Evolutionary conservation across 2,888 invertebrate genomes (phyloP).

Genomic region (Mythimna lalbum): DNA sequence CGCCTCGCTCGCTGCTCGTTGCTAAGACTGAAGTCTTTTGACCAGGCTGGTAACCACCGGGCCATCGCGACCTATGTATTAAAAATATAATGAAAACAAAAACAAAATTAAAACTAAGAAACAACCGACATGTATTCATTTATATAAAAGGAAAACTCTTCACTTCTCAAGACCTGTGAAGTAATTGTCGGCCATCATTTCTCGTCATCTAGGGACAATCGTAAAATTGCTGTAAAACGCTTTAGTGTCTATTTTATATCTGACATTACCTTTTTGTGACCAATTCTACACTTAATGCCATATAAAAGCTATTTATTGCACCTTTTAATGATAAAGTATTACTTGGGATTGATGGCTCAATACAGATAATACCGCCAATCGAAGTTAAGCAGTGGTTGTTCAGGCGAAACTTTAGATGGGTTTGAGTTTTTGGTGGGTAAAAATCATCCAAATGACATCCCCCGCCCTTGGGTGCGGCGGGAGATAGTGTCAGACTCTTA

Average conservation of each 20-base stretch:
- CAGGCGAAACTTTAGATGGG: not conserved
- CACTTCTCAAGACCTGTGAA: constrained; percentile 25
- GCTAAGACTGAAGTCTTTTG: too few relatives aligned
- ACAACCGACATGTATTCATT: not conserved
- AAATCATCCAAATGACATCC: too few relatives aligned
- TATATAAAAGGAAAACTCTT: not conserved
- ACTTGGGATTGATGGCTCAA: constrained; percentile 40
- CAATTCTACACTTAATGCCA: constrained; percentile 55
- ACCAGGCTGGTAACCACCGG: too few relatives aligned
- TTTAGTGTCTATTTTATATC: constrained; percentile 53
- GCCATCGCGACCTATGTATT: too few relatives aligned
- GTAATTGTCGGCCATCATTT: constrained; percentile 30
- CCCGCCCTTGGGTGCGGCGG: too few relatives aligned
- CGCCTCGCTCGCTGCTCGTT: too few relatives aligned
- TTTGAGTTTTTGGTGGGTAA: too few relatives aligned
- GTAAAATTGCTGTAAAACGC: constrained; percentile 56
- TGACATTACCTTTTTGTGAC: constrained; percentile 59
- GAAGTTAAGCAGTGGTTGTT: not conserved
- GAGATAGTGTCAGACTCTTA: too few relatives aligned
- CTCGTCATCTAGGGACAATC: constrained; percentile 51
- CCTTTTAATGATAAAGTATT: constrained; percentile 47
- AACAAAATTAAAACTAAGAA: too few relatives aligned
- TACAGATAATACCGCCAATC: constrained; percentile 22
- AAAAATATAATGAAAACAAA: too few relatives aligned
- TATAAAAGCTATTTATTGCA: constrained; percentile 60